Conservation (phyloP, 1,140 invertebrate genomes). For the Drosophila lacteicornis region DNA sequence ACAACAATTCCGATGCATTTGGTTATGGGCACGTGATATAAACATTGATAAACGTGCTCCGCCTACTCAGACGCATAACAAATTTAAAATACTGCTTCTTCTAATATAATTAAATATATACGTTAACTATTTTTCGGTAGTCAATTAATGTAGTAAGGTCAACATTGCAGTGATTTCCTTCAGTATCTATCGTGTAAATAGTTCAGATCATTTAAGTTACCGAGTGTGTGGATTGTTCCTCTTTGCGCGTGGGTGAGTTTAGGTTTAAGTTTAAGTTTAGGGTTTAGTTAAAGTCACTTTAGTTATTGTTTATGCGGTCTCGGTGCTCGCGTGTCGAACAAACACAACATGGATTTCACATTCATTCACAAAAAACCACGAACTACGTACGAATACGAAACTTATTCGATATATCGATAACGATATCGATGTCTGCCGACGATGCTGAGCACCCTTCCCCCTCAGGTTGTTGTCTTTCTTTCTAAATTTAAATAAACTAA, state of each 20-base stretch:
- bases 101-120: constrained; percentile 63
- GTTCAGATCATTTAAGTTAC: constrained; percentile 52
- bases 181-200: constrained; percentile 39
- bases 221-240: constrained; percentile 63
- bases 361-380: constrained; percentile 33
- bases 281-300: constrained; percentile 28
- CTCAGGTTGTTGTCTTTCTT: constrained; percentile 35
- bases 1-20: constrained; percentile 76
- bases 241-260: constrained; percentile 51
- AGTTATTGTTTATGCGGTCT: constrained; percentile 34
- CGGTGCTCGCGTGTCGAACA: constrained; percentile 28
- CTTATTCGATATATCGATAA: constrained; percentile 17
- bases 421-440: constrained; percentile 57
- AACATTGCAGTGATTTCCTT: constrained; percentile 58
- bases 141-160: constrained; percentile 65
- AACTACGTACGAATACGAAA: constrained; percentile 29
- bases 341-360: constrained; percentile 43
- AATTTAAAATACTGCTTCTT: constrained; percentile 71
- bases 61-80: constrained; percentile 60
- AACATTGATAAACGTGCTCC: constrained; percentile 70
- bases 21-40: constrained; percentile 52
- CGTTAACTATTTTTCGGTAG: constrained; percentile 64
- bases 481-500: constrained; percentile 11
- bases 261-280: constrained; percentile 9
- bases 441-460: constrained; percentile 39